These are phyloP conservation scores for Pimpla rufipes DNA, from an alignment of 2,888 invertebrate genomes.

Conservation along the genomic window DNA sequence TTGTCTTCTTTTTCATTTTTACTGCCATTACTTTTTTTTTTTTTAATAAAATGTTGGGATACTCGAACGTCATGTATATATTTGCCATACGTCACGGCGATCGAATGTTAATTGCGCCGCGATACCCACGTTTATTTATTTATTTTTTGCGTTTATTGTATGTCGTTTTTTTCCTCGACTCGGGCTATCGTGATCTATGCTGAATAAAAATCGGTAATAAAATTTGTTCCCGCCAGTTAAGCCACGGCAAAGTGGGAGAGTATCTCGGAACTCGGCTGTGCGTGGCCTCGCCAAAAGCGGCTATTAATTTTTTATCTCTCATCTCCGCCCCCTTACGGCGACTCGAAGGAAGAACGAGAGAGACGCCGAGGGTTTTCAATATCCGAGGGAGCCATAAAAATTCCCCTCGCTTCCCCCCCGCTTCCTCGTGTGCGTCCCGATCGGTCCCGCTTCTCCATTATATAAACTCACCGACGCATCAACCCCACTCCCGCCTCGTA, in stretches of 20 bases:
- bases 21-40: not conserved
- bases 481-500: slow-evolving; percentile 55
- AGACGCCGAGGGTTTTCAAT: slow-evolving; percentile 75
- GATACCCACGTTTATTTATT: not conserved
- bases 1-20: no score
- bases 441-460: slow-evolving; percentile 62
- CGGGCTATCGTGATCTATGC: slow-evolving; percentile 47
- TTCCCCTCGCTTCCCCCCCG: slow-evolving; percentile 38
- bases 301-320: slow-evolving; percentile 85
- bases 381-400: slow-evolving; percentile 75
- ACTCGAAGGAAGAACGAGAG: slow-evolving; percentile 43
- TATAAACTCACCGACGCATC: slow-evolving; percentile 52
- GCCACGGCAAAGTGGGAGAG: slow-evolving; percentile 58
- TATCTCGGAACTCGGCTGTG: slow-evolving; percentile 64
- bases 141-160: slow-evolving; percentile 9
- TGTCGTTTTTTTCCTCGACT: slow-evolving; percentile 36
- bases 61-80: not conserved
- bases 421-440: slow-evolving; percentile 61
- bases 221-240: slow-evolving; percentile 85
- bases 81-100: slow-evolving; percentile 27
- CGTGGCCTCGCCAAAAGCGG: slow-evolving; percentile 82
- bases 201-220: slow-evolving; percentile 84
- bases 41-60: not conserved
- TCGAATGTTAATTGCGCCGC: slow-evolving; percentile 14
- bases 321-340: slow-evolving; percentile 78